Percentiles rank a stretch among this genome's conserved stretches.
These are phyloP conservation scores for Atethmia centrago DNA, from an alignment of 2,888 invertebrate species.

Conservation along the genomic window DNA sequence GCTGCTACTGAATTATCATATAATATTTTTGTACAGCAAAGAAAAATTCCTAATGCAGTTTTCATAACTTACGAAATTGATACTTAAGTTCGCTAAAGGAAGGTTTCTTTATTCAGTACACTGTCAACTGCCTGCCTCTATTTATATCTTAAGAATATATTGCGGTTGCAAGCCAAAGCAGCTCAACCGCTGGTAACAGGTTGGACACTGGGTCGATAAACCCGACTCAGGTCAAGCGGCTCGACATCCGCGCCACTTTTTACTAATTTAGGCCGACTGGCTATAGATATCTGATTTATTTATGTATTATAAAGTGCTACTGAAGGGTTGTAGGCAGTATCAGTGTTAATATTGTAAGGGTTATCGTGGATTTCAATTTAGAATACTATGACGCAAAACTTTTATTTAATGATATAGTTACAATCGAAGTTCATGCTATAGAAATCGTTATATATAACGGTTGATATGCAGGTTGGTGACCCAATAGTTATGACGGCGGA, in stretches of 20 bases:
- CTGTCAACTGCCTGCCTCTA: slow-evolving; percentile 11
- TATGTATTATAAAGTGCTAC: slow-evolving; percentile 17
- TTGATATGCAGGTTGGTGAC: slow-evolving; percentile 28
- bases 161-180: slow-evolving; percentile 49
- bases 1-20: neutral
- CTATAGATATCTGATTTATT: slow-evolving; percentile 39
- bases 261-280: slow-evolving; percentile 57
- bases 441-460: neutral
- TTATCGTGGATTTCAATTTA: neutral
- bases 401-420: neutral
- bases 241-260: slow-evolving; percentile 51
- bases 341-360: slow-evolving; percentile 4
- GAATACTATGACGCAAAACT: neutral
- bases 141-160: slow-evolving; percentile 47
- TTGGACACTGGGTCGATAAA: slow-evolving; percentile 72
- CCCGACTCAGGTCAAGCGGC: slow-evolving; percentile 66
- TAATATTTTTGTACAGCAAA: neutral
- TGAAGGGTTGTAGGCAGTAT: slow-evolving; percentile 4
- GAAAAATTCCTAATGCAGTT: neutral
- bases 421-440: slow-evolving; percentile 1
- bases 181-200: slow-evolving; percentile 51
- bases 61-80: slow-evolving; percentile 17
- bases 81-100: neutral
- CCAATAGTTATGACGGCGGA: slow-evolving; percentile 1
- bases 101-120: slow-evolving; percentile 18